Percentiles rank a stretch among this genome's conserved stretches.
Conservation (phyloP, 1,140 invertebrate species). For the Musca vetustissima region DNA sequence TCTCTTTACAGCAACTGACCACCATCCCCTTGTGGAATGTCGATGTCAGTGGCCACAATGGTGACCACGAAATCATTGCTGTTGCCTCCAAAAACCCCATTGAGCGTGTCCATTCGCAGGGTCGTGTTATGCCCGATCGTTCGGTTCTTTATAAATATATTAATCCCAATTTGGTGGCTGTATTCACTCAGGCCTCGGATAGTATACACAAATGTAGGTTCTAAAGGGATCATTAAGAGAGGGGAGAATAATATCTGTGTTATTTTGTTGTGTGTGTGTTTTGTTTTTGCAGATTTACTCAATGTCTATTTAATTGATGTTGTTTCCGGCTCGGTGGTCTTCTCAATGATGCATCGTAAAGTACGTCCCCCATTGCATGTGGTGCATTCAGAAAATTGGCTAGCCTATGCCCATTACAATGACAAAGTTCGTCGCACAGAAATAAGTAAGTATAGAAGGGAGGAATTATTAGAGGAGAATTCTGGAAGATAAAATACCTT, state of each 20-base stretch:
- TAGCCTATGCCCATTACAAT: slow-evolving; percentile 93
- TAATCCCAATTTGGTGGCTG: slow-evolving; percentile 93
- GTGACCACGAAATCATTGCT: slow-evolving; percentile 68
- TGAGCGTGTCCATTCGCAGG: slow-evolving; percentile 94
- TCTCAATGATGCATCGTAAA: slow-evolving; percentile 75
- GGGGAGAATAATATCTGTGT: neutral
- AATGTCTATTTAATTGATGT: slow-evolving; percentile 87
- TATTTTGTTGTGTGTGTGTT: neutral
- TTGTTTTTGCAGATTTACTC: slow-evolving; percentile 52
- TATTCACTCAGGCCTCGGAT: slow-evolving; percentile 80
- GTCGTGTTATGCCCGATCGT: slow-evolving; percentile 90
- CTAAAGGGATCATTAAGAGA: neutral
- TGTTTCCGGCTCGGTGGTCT: slow-evolving; percentile 80
- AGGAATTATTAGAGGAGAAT: no score
- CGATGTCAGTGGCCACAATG: slow-evolving; percentile 63
- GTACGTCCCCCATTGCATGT: slow-evolving; percentile 82
- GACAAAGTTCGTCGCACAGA: slow-evolving; percentile 91
- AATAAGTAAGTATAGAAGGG: slow-evolving; percentile 60
- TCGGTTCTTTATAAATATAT: slow-evolving; percentile 98
- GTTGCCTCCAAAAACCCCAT: slow-evolving; percentile 70
- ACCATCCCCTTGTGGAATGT: slow-evolving; percentile 69
- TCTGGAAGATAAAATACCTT: no score
- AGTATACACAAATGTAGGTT: slow-evolving; percentile 71
- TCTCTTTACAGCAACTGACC: slow-evolving; percentile 46
- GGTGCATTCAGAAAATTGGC: slow-evolving; percentile 96